Conservation (phyloP, 2,888 invertebrate genomes). For the Syritta pipiens region DNA sequence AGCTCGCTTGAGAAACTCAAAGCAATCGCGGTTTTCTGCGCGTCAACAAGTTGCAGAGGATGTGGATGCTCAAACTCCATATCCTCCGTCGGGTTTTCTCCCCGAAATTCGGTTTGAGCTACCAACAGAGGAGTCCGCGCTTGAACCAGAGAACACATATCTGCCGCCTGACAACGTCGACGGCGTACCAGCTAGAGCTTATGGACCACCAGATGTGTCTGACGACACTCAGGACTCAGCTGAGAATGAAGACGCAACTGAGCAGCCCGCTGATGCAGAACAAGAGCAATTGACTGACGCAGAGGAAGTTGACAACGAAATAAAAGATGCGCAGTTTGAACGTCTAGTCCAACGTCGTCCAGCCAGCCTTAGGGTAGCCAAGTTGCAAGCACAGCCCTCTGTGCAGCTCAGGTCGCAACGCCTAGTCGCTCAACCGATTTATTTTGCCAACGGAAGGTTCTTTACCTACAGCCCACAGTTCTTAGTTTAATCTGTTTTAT, state of each 20-base stretch:
- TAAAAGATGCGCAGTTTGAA: too few relatives aligned
- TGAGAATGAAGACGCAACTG: slow-evolving; percentile 20
- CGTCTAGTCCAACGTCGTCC: slow-evolving; percentile 26
- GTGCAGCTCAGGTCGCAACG: background rate
- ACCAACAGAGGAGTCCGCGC: slow-evolving; percentile 72
- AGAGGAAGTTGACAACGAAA: slow-evolving; percentile 34
- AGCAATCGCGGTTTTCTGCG: slow-evolving; percentile 11
- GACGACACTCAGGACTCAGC: background rate
- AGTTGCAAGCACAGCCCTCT: slow-evolving; percentile 30
- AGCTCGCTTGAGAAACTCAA: slow-evolving; percentile 37
- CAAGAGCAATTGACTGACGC: slow-evolving; percentile 9
- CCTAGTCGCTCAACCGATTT: slow-evolving; percentile 17
- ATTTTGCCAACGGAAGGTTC: slow-evolving; percentile 49
- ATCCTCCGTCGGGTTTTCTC: slow-evolving; percentile 74
- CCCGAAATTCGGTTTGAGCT: slow-evolving; percentile 75
- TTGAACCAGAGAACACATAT: slow-evolving; percentile 72
- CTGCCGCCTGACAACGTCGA: slow-evolving; percentile 71
- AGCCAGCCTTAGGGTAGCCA: slow-evolving; percentile 10
- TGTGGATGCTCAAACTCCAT: slow-evolving; percentile 71
- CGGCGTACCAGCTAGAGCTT: slow-evolving; percentile 71
- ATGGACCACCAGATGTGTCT: slow-evolving; percentile 72
- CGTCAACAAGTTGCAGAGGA: slow-evolving; percentile 49
- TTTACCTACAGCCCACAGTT: slow-evolving; percentile 48
- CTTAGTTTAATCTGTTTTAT: slow-evolving; percentile 7
- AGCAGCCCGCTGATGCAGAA: slow-evolving; percentile 31